Percentiles rank a stretch among this genome's conserved stretches.
Evolutionary conservation across 2,113 vertebrate genomes (phyloP).

Genomic region (Clarias batrachus): DNA sequence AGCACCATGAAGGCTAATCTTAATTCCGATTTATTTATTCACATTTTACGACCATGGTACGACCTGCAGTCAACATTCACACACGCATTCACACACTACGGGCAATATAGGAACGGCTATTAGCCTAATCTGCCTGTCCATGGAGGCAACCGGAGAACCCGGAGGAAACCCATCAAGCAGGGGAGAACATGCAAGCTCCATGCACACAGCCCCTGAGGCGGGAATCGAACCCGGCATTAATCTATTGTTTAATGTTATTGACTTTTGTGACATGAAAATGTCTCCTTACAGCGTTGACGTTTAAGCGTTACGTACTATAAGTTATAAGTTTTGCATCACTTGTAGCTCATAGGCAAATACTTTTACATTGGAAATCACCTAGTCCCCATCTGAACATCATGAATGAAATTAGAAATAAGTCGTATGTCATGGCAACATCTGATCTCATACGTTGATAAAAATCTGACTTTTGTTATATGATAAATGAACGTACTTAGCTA

Average conservation of each 20-base stretch:
- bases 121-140: too few species aligned
- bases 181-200: too few species aligned
- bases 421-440: neutral
- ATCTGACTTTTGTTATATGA: neutral
- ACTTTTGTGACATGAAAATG: neutral
- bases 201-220: too few species aligned
- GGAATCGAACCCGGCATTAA: neutral
- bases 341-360: conserved; percentile 2
- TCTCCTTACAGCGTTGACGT: neutral
- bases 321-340: neutral
- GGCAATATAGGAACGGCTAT: too few species aligned
- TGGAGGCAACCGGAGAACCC: too few species aligned
- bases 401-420: neutral
- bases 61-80: too few species aligned
- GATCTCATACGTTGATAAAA: neutral
- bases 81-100: too few species aligned
- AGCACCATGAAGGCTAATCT: too few species aligned
- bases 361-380: neutral
- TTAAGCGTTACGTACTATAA: neutral
- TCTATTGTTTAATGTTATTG: neutral
- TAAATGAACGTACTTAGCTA: neutral
- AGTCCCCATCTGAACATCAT: neutral
- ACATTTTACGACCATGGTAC: too few species aligned
- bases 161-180: too few species aligned
- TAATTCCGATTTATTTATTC: too few species aligned